Base-by-base conservation (phyloP, 2,113 vertebrate species). In the Cebidichthys violaceus region DNA sequence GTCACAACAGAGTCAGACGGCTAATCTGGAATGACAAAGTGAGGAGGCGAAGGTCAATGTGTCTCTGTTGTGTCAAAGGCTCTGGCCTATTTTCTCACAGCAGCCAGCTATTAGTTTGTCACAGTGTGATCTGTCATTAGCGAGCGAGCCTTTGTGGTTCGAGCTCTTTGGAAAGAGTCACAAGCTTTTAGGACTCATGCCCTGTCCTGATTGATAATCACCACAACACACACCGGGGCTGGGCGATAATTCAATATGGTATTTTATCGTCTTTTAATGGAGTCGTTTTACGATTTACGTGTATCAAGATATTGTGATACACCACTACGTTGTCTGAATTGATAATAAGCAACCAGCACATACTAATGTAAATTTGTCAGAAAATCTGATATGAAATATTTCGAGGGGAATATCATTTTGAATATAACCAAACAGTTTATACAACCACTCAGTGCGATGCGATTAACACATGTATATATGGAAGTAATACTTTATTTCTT, bases 1-100 rank as follows among this genome's bases (percentile, higher is more conserved):
- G 86, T 90, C 86, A 89, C 88, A 94, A 92, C 90, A 89, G 60
- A 85, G 90, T 65, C 78, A 75, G 67, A 59, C 60, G 6, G 75
- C 70, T 88, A 70, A 89, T 90, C 89, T 70, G 79, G 68, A 69
- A 76, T 67, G 81, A 89, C 90, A 80, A 43, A 70, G 75, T 52
- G 70, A 84, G 80, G 86, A 74, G 60, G 54, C 69, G 83, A 84
- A 89, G 91, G 91, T 82, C 88, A 85, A 39, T 39, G 78, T 43
- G 84, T 68, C 69, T 85, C 85, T 22, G 61, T 4, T 0, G 54
- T 75, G 82, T 90, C 77, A 88, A 79, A 88, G 68, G 69, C 71
- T 78, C 54, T 20, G 68, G 62, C 73, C 79, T 62, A 1, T 82
- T 89, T 91, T 92, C 83, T 86, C 88, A 70, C 86, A 70, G 85